phyloP scores from a whole-genome alignment of 1,140 invertebrate species.

The Gonatopus flavifemur region DNA sequence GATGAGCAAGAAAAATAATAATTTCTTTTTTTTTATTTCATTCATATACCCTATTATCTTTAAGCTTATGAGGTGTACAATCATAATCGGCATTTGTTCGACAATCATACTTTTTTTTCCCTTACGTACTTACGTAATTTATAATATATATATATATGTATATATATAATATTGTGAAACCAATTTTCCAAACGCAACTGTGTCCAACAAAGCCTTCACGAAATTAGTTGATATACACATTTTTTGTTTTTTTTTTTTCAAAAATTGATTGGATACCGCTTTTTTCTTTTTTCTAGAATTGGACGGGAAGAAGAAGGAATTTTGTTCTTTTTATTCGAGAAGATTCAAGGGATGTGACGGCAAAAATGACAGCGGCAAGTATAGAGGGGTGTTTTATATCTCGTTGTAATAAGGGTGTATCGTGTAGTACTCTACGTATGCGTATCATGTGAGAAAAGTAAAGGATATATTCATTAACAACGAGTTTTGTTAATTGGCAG shows the following conservation, averaged over 20 bases:
- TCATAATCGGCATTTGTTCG: too few species aligned
- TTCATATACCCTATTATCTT: too few species aligned
- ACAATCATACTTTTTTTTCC: too few species aligned
- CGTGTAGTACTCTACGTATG: neutral
- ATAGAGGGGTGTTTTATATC: neutral
- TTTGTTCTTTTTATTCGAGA: neutral
- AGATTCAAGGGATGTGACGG: neutral
- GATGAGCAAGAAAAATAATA: too few species aligned
- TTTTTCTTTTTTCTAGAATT: neutral
- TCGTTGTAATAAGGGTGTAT: neutral
- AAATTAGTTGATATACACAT: conserved; percentile 10
- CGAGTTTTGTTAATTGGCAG: conserved; percentile 37
- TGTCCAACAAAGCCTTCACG: conserved; percentile 12
- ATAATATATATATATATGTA: too few species aligned
- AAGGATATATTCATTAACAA: conserved; percentile 26
- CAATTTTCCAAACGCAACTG: conserved; percentile 7
- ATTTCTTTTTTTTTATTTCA: too few species aligned
- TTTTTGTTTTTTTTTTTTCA: neutral
- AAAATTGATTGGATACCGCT: neutral
- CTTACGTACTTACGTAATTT: too few species aligned
- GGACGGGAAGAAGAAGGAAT: neutral
- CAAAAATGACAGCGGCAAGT: neutral
- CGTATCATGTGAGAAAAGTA: conserved; percentile 18
- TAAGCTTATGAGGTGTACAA: too few species aligned
- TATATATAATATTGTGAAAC: too few species aligned